Evolutionary conservation across 2,797 vertebrate species (phyloP).

Genomic region (Eutrigla gurnardus): DNA sequence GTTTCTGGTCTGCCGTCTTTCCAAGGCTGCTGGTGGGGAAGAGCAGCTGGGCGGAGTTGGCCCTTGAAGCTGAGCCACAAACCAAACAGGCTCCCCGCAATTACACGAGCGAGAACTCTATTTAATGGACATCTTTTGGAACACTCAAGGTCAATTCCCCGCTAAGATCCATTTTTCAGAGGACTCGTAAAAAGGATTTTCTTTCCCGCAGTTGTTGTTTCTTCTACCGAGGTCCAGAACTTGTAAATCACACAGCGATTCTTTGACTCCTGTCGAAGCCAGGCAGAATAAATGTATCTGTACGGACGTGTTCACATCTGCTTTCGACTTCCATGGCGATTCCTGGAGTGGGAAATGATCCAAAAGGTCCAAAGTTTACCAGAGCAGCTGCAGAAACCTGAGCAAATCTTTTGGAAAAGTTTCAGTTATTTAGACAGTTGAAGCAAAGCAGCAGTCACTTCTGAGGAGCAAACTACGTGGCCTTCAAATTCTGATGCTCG

Average conservation of each 20-base stretch:
- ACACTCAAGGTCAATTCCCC: constrained; percentile 3
- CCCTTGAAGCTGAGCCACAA: constrained; percentile 25
- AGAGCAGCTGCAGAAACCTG: constrained; percentile 24
- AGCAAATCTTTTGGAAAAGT: not conserved
- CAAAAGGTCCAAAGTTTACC: constrained; percentile 20
- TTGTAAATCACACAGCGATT: constrained; percentile 2
- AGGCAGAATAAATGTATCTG: constrained; percentile 18
- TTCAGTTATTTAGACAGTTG: not conserved
- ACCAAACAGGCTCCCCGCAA: constrained; percentile 35
- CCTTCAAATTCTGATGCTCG: not conserved
- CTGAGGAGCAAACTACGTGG: not conserved
- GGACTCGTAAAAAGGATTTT: constrained; percentile 12
- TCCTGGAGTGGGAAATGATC: constrained; percentile 7
- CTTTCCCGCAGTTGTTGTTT: constrained; percentile 3
- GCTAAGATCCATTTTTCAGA: constrained; percentile 9
- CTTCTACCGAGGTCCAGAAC: constrained; percentile 11
- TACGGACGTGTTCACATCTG: constrained; percentile 19
- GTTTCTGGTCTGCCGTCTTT: not conserved
- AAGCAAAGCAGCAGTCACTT: not conserved
- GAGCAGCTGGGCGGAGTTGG: constrained; percentile 14
- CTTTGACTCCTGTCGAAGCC: constrained; percentile 1
- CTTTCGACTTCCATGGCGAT: not conserved
- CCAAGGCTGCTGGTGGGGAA: constrained; percentile 2
- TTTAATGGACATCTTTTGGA: constrained; percentile 11
- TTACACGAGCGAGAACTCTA: constrained; percentile 19